Base-by-base conservation (phyloP, 2,888 invertebrate genomes). In the Colostygia pectinataria region DNA sequence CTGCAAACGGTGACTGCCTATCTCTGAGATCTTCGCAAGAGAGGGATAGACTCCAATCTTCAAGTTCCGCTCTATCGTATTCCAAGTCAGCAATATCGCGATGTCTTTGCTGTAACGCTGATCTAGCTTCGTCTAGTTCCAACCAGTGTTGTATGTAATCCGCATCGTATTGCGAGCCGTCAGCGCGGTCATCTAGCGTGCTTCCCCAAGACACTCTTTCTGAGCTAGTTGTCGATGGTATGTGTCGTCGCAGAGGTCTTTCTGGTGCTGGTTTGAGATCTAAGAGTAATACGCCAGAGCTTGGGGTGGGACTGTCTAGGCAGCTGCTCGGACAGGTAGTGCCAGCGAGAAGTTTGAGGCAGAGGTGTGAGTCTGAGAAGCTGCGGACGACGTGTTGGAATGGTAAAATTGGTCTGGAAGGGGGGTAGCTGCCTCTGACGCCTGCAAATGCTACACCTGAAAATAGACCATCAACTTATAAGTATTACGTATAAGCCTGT, bases 61-160 rank as follows among this genome's bases (percentile, higher is more conserved):
- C 95, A 56, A 95, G 80, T 76, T 95, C 95, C 2, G 94, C 93
- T 61, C 93, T 91, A 69, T 95, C 95, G 68, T 95, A 95, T 74
- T 95, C 94, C 65, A 94, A 81, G 71, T 94, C 94, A 15, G 93
- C 90, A 60, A 94, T 77, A 69, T 94, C 94, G 51, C 94, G 89
- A 71, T 94, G 93, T 61, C 94, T 92, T 65, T 94, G 94, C 63
- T 93, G 93, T 23, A 93, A 68, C 2, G 93, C 92, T 45, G 93
- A 93, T 67, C 94, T 88, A 1, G 94, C 93, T 63, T 95, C 94
- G 68, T 95, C 95, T 62, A 95, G 78, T 70, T 94, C 92, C 40
- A 95, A 82, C 94, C 95, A 95, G 68, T 95, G 94, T 71, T 95
- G 94, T 33, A 95, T 93, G 62, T 94, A 95, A 69, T 94, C 94